A percentile compares a stretch with the other conserved stretches of the same genome.
phyloP scores from a whole-genome alignment of 2,797 vertebrate genomes.

The Harpagifer antarcticus region DNA sequence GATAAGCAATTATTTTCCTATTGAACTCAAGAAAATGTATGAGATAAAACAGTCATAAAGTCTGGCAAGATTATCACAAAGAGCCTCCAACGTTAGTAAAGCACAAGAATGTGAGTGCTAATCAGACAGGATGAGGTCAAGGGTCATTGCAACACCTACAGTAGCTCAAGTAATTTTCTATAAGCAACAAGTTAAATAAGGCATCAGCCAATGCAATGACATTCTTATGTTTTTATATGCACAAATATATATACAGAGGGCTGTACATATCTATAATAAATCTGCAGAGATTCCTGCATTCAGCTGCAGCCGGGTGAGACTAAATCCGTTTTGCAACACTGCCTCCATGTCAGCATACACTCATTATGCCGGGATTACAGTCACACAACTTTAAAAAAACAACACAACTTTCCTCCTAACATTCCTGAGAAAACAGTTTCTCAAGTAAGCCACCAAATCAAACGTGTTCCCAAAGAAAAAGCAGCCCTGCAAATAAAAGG shows the following conservation, averaged over 20 bases:
- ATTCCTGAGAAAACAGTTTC: constrained; percentile 74
- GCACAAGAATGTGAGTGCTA: constrained; percentile 50
- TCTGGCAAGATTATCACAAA: constrained; percentile 4
- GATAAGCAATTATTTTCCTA: background rate
- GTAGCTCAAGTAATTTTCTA: constrained; percentile 24
- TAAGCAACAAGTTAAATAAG: constrained; percentile 17
- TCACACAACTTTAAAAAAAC: constrained; percentile 69
- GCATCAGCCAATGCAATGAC: background rate
- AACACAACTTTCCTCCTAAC: constrained; percentile 63
- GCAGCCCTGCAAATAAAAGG: constrained; percentile 76
- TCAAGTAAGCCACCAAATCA: constrained; percentile 75
- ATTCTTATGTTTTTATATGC: background rate
- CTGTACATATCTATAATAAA: constrained; percentile 26
- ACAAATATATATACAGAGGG: background rate
- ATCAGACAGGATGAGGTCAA: constrained; percentile 53
- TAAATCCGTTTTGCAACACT: constrained; percentile 72
- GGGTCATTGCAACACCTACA: constrained; percentile 33
- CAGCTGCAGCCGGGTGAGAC: constrained; percentile 52
- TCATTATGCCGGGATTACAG: constrained; percentile 83
- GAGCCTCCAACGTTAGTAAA: constrained; percentile 5
- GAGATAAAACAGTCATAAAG: background rate
- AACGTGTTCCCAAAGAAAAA: constrained; percentile 67
- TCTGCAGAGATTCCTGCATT: constrained; percentile 28
- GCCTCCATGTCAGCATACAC: constrained; percentile 62
- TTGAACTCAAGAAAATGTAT: background rate